phyloP scores from a whole-genome alignment of 2,113 vertebrate genomes.

The Spea bombifrons region DNA sequence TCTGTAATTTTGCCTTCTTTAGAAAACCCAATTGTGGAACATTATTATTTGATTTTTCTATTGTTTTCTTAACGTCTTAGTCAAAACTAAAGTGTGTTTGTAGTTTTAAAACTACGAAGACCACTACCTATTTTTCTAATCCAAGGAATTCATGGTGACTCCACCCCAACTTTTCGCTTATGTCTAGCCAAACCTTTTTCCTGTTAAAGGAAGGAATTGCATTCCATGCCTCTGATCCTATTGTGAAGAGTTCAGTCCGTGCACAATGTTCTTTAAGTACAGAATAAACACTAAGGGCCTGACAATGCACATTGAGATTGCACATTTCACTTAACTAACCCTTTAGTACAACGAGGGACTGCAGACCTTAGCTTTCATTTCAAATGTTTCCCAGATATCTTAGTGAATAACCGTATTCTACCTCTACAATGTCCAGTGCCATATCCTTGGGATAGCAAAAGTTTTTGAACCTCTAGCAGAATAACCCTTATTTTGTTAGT shows the following conservation, averaged over 20 bases:
- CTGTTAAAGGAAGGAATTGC: conserved; percentile 27
- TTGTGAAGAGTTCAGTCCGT: conserved; percentile 1
- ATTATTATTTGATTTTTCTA: not conserved
- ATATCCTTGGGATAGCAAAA: too few relatives aligned
- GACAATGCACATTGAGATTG: not conserved
- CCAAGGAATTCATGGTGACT: conserved; percentile 5
- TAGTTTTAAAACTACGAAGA: conserved; percentile 6
- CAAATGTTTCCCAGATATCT: too few relatives aligned
- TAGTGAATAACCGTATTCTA: too few relatives aligned
- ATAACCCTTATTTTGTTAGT: too few relatives aligned
- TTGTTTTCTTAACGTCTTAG: conserved; percentile 1
- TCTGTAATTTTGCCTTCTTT: too few relatives aligned
- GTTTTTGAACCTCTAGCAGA: too few relatives aligned
- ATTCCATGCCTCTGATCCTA: conserved; percentile 1
- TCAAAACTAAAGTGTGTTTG: not conserved
- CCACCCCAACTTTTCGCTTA: conserved; percentile 21
- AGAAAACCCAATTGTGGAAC: not conserved
- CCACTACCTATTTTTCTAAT: not conserved
- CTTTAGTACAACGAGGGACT: too few relatives aligned
- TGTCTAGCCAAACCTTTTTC: conserved; percentile 31
- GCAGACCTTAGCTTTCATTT: too few relatives aligned
- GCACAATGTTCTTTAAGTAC: not conserved
- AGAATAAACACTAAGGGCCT: not conserved
- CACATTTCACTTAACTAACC: too few relatives aligned
- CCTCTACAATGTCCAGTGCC: too few relatives aligned